These are phyloP conservation scores for Phalanger gymnotis DNA, from an alignment of 2,797 vertebrate genomes.

Conservation along the genomic window DNA sequence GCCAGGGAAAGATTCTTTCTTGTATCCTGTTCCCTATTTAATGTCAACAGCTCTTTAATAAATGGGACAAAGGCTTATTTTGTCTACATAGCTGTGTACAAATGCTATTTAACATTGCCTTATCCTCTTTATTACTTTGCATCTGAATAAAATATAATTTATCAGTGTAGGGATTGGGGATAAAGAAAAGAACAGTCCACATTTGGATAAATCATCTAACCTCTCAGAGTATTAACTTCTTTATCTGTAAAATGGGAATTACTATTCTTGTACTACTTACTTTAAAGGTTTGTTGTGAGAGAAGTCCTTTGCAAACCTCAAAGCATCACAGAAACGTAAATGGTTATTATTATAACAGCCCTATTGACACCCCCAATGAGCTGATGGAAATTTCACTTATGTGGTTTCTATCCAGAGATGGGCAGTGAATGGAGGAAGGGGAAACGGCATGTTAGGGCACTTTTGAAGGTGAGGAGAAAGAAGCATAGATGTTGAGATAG, in stretches of 20 bases:
- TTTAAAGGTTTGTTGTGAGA: neutral
- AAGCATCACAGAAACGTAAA: neutral
- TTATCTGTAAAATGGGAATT: neutral
- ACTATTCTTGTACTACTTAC: neutral
- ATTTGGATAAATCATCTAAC: neutral
- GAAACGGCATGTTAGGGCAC: neutral
- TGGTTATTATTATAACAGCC: neutral
- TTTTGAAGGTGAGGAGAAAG: neutral
- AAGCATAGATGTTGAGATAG: neutral
- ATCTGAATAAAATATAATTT: neutral
- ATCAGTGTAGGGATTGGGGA: neutral
- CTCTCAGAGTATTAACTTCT: neutral
- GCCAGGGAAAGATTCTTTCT: neutral
- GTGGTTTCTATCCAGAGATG: neutral
- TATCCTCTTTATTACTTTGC: neutral
- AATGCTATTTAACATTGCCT: neutral
- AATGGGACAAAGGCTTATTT: neutral
- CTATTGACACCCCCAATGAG: neutral
- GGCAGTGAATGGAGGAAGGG: neutral
- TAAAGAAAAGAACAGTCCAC: neutral
- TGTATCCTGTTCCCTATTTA: neutral
- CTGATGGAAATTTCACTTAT: neutral
- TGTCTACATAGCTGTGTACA: neutral
- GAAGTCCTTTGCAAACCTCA: neutral
- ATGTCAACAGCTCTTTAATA: neutral